Evolutionary conservation across 2,797 vertebrate species (phyloP).

Genomic region (Acrocephalus scirpaceus): DNA sequence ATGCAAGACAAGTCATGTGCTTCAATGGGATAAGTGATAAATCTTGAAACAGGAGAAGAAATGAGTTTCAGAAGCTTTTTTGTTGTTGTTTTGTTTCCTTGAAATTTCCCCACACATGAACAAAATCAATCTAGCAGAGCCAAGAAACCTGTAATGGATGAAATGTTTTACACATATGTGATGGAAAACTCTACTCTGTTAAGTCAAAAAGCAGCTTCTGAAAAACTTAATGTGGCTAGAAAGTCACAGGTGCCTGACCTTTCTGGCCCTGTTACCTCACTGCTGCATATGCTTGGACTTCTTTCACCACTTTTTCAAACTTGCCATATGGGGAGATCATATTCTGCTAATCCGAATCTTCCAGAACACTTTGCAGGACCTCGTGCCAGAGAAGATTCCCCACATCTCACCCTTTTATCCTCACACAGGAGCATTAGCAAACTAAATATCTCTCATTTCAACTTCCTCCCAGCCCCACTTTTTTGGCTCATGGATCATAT

Average conservation of each 20-base stretch:
- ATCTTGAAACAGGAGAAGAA: constrained; percentile 51
- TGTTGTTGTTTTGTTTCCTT: constrained; percentile 69
- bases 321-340: constrained; percentile 72
- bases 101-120: constrained; percentile 37
- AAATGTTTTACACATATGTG: constrained; percentile 82
- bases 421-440: constrained; percentile 81
- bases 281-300: constrained; percentile 74
- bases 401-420: constrained; percentile 80
- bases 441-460: constrained; percentile 78
- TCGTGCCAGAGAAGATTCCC: constrained; percentile 76
- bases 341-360: constrained; percentile 78
- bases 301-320: constrained; percentile 69
- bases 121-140: constrained; percentile 55
- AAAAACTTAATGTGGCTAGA: constrained; percentile 72
- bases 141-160: constrained; percentile 75
- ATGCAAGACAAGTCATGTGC: neutral
- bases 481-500: constrained; percentile 70
- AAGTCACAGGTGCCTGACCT: constrained; percentile 80
- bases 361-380: constrained; percentile 71
- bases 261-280: constrained; percentile 67
- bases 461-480: constrained; percentile 76
- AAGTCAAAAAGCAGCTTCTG: constrained; percentile 83
- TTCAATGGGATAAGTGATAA: constrained; percentile 8
- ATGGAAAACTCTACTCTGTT: constrained; percentile 78
- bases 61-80: constrained; percentile 59